Conservation (phyloP, 2,797 vertebrate genomes). For the Limnodromus scolopaceus region DNA sequence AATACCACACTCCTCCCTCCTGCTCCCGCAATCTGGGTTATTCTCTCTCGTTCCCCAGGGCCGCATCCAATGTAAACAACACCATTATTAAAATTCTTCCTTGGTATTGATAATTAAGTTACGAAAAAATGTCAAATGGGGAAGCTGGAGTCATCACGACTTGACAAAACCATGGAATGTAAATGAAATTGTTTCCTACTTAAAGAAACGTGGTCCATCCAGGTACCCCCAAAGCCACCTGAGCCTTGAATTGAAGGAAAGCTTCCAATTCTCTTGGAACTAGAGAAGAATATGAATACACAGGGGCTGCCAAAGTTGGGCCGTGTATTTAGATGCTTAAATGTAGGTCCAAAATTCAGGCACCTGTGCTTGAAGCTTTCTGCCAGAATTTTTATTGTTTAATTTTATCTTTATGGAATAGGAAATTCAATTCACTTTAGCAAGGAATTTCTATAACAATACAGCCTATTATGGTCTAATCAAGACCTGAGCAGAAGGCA, state of each 20-base stretch:
- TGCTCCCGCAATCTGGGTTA: conserved; percentile 28
- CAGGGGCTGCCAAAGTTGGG: not conserved
- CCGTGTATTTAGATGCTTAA: not conserved
- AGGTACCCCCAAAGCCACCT: not conserved
- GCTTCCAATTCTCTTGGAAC: not conserved
- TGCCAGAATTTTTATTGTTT: conserved; percentile 9
- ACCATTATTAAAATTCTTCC: conserved; percentile 62
- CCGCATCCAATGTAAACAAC: conserved; percentile 33
- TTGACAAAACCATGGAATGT: not conserved
- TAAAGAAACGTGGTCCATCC: not conserved
- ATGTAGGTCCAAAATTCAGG: not conserved
- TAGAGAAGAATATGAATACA: not conserved
- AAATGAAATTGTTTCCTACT: not conserved
- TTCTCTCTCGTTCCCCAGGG: conserved; percentile 21
- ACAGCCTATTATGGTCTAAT: not conserved
- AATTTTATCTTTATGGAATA: conserved; percentile 5
- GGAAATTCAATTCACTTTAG: not conserved
- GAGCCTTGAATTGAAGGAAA: not conserved
- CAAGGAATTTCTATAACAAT: not conserved
- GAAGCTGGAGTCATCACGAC: conserved; percentile 18
- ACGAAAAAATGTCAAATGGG: conserved; percentile 52
- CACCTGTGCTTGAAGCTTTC: not conserved
- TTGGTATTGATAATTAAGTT: conserved; percentile 56
- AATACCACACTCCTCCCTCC: not conserved
- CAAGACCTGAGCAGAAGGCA: not conserved